phyloP scores from a whole-genome alignment of 2,888 invertebrate species.

The Thymelicus lineola region DNA sequence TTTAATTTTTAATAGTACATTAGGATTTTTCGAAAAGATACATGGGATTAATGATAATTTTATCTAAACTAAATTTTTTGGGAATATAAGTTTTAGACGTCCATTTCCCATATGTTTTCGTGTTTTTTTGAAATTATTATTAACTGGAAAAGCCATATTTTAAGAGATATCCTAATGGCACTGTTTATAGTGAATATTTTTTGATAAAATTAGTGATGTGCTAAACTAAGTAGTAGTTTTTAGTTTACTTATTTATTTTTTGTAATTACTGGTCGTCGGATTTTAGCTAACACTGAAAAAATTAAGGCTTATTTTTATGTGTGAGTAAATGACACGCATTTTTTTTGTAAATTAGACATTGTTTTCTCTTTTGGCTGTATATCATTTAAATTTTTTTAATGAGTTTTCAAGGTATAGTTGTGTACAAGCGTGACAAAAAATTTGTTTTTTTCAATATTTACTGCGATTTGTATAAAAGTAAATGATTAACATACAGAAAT shows the following conservation, averaged over 20 bases:
- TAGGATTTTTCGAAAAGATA: neutral
- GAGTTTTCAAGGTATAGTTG: too few species aligned
- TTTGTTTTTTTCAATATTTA: too few species aligned
- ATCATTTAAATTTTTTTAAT: too few species aligned
- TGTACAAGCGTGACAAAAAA: too few species aligned
- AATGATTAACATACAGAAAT: too few species aligned
- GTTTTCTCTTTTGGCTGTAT: too few species aligned
- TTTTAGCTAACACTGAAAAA: neutral
- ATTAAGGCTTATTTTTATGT: neutral
- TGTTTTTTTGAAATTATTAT: too few species aligned
- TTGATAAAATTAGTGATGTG: neutral
- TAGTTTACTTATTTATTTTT: neutral
- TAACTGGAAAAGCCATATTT: neutral
- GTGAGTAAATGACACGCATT: neutral
- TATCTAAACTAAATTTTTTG: neutral
- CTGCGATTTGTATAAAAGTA: too few species aligned
- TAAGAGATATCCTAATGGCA: neutral
- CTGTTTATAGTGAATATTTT: neutral
- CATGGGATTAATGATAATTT: neutral
- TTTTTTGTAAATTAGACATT: too few species aligned
- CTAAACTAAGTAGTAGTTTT: neutral
- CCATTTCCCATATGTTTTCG: too few species aligned
- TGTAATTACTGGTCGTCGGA: conserved; percentile 1
- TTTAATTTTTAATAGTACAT: neutral
- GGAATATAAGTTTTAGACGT: neutral